Base-by-base conservation (phyloP, 2,113 vertebrate genomes). In the Xenopus borealis region DNA sequence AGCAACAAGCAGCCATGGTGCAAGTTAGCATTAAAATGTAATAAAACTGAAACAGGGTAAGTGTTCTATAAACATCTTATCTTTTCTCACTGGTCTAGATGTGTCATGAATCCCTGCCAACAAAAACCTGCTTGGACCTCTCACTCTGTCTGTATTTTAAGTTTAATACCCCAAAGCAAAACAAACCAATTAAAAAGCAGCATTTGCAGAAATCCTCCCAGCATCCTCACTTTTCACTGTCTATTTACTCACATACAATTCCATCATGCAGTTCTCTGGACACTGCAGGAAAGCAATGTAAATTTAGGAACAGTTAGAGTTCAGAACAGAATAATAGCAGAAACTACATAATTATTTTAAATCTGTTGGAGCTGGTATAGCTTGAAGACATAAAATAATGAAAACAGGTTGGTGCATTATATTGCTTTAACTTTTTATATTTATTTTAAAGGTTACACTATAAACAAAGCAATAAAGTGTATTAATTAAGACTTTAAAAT, bases 231-330 rank as follows among this genome's bases (percentile, higher is more conserved):
- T 18, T 30, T 50, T 72, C 19, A 52, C 44, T 16, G n/a, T 74
- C 63, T 14, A 74, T 67, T 66, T 74, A 45, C 64, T 58, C 33
- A 23, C 23, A n/a, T 52, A 40, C 33, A 59, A 20, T 74, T 58
- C 11, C 53, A 66, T 50, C 33, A 66, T 30, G 14, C 45, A 72
- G 30, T 11, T 27, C 47, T 64, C 16, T 33, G 18, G 47, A 72
- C 62, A 63, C 61, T 72, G 71, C 46, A 63, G 46, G 46, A 74
- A 13, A 74, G 8, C 57, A 58, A 74, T 30, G 46, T 9, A 61
- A 50, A 40, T 40, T 6, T 40, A 40, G 5, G 33, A 40, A 40
- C 45, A 66, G 44, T 47, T 19, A 64, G 44, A 18, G 18, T 45
- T 20, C 61, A 64, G 3, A 40, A 40, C 33, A 20, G 47, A 55